Conservation (phyloP, 2,113 vertebrate species). For the Carassius gibelio region DNA sequence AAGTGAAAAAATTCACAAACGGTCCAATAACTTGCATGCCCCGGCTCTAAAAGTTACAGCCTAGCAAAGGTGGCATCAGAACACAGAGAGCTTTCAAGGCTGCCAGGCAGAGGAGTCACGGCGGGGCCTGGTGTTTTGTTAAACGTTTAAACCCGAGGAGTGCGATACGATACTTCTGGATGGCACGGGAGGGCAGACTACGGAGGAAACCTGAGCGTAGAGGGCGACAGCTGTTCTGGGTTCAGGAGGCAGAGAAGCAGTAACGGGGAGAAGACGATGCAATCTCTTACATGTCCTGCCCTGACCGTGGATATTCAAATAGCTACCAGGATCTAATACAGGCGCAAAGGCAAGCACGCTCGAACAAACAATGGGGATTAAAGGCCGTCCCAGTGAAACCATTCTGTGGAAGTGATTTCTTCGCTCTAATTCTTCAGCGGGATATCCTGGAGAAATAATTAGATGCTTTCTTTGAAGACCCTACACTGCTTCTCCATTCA, state of each 20-base stretch:
- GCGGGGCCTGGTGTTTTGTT: conserved; percentile 63
- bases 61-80: conserved; percentile 33
- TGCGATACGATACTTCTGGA: conserved; percentile 73
- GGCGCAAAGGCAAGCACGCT: conserved; percentile 37
- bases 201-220: conserved; percentile 68
- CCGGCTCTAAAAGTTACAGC: not conserved
- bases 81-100: conserved; percentile 27
- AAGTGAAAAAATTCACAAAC: conserved; percentile 23
- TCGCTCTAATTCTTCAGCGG: conserved; percentile 74
- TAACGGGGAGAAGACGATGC: conserved; percentile 52
- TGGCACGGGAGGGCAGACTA: conserved; percentile 69
- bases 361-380: conserved; percentile 61
- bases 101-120: conserved; percentile 49
- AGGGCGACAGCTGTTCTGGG: conserved; percentile 66
- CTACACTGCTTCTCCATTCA: conserved; percentile 67
- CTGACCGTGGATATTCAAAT: not conserved
- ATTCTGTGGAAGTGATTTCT: conserved; percentile 72
- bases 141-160: conserved; percentile 68
- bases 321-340: not conserved
- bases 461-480: conserved; percentile 76
- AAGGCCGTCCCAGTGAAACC: conserved; percentile 68
- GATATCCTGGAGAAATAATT: conserved; percentile 82
- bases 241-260: conserved; percentile 59
- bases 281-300: not conserved
- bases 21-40: conserved; percentile 40